phyloP scores from a whole-genome alignment of 2,113 vertebrate species.

The Epinephelus cyanopodus region DNA sequence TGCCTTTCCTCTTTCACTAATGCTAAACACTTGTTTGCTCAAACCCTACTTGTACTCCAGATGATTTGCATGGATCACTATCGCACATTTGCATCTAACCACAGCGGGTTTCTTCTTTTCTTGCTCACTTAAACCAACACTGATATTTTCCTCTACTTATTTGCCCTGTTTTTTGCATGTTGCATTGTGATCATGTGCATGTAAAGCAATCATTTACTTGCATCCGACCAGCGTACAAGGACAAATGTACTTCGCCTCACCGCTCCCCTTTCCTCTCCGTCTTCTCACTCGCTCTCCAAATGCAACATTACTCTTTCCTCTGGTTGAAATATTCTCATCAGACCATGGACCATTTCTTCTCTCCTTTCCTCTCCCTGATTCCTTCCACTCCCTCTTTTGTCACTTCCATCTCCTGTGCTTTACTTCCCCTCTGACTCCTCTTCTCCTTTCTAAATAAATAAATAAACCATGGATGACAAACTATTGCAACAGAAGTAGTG shows the following conservation, averaged over 20 bases:
- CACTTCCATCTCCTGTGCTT: slow-evolving; percentile 36
- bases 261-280: not conserved
- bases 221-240: not conserved
- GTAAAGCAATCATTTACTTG: slow-evolving; percentile 47
- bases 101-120: slow-evolving; percentile 4
- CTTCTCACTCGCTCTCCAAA: slow-evolving; percentile 46
- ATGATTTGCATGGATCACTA: slow-evolving; percentile 32
- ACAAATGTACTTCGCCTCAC: slow-evolving; percentile 23
- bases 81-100: slow-evolving; percentile 30
- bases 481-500: not conserved
- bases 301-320: slow-evolving; percentile 58
- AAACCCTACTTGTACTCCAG: slow-evolving; percentile 11
- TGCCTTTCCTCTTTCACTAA: slow-evolving; percentile 24
- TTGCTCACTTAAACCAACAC: slow-evolving; percentile 22
- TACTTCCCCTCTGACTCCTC: slow-evolving; percentile 20
- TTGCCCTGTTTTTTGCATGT: slow-evolving; percentile 4
- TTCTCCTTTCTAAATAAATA: not conserved
- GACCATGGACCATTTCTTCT: slow-evolving; percentile 60
- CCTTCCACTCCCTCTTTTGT: slow-evolving; percentile 53
- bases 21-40: slow-evolving; percentile 37
- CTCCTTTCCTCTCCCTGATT: slow-evolving; percentile 45
- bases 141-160: slow-evolving; percentile 4
- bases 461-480: not conserved
- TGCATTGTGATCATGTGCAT: slow-evolving; percentile 33
- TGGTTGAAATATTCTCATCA: slow-evolving; percentile 64